Conservation (phyloP, 2,797 vertebrate species). For the Chiroxiphia lanceolata region DNA sequence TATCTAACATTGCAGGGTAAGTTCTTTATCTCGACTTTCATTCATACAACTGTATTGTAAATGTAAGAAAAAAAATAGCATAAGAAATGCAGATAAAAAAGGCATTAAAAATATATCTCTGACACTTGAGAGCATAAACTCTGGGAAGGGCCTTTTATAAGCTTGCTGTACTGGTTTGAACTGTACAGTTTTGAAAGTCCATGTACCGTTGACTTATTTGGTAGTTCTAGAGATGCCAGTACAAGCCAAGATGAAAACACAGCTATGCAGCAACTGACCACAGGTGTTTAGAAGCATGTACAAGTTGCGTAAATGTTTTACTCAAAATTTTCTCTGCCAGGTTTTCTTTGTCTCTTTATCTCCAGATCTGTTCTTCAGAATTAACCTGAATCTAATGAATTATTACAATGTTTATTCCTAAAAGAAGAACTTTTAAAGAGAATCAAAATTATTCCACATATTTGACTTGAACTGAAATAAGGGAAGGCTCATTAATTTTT, state of each 20-base stretch:
- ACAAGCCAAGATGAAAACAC: not conserved
- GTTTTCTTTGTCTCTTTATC: not conserved
- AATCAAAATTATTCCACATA: not conserved
- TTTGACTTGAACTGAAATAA: not conserved
- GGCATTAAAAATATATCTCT: not conserved
- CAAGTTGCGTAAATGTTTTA: not conserved
- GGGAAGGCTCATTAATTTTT: not conserved
- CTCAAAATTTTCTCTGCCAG: not conserved
- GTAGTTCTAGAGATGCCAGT: not conserved
- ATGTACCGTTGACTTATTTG: not conserved
- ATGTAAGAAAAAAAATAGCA: not conserved
- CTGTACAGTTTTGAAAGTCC: not conserved
- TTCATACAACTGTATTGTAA: not conserved
- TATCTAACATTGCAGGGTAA: not conserved
- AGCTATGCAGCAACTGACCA: not conserved
- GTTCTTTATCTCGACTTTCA: not conserved
- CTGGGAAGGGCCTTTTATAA: not conserved
- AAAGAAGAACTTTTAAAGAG: not conserved
- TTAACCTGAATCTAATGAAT: not conserved
- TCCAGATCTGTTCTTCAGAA: not conserved
- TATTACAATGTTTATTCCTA: not conserved
- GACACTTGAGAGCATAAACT: not conserved
- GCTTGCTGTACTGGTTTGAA: not conserved
- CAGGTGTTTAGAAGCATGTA: accelerated
- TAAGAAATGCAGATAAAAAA: not conserved